phyloP scores from a whole-genome alignment of 2,113 vertebrate species.

The Miniopterus natalensis region DNA sequence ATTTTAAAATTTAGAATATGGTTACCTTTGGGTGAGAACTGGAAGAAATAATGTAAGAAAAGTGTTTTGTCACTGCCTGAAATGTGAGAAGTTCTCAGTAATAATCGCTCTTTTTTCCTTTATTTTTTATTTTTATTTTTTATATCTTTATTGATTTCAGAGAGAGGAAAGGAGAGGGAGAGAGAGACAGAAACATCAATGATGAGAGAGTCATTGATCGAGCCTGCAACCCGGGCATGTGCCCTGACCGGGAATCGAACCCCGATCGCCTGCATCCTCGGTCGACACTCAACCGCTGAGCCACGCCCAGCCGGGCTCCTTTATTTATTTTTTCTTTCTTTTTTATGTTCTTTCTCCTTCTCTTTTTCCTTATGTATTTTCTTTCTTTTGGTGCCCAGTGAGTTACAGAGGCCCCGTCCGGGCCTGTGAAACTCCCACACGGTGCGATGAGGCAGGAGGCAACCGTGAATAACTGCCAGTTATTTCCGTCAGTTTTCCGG shows the following conservation, averaged over 20 bases:
- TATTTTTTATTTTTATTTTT: not conserved
- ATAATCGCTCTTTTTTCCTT: not conserved
- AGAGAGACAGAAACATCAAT: too few species aligned
- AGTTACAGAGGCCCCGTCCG: not conserved
- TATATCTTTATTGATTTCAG: too few species aligned
- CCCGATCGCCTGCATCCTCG: too few species aligned
- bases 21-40: not conserved
- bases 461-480: too few species aligned
- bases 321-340: not conserved
- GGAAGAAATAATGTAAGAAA: not conserved
- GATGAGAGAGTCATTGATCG: too few species aligned
- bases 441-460: not conserved
- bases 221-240: too few species aligned
- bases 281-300: too few species aligned
- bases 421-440: not conserved
- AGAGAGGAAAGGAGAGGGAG: too few species aligned
- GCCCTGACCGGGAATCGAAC: too few species aligned
- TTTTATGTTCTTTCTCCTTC: too few species aligned
- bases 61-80: not conserved
- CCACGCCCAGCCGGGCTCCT: too few species aligned
- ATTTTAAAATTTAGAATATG: not conserved
- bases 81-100: not conserved
- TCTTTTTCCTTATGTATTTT: not conserved
- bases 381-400: not conserved
- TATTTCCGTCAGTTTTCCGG: too few species aligned